Percentiles rank a stretch among this genome's conserved stretches.
These are phyloP conservation scores for Tethea ocularis DNA, from an alignment of 2,888 invertebrate species.

Conservation along the genomic window DNA sequence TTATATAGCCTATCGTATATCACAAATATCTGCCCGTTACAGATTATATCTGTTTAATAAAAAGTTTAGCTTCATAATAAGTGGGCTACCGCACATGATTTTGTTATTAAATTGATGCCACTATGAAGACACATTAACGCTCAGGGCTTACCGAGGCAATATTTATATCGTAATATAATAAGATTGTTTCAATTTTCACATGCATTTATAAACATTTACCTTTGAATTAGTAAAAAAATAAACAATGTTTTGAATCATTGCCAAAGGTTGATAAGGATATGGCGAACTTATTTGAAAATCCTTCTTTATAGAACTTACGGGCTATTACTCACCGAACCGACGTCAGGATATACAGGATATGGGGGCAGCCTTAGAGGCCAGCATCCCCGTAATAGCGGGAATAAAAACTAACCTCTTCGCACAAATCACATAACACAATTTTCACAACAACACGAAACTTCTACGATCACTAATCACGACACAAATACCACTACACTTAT, in stretches of 20 bases:
- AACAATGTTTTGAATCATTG: conserved; percentile 12
- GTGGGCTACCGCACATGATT: too few species aligned
- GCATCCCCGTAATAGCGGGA: conserved; percentile 71
- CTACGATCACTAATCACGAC: conserved; percentile 14
- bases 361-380: conserved; percentile 28
- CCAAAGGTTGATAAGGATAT: not conserved
- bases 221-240: conserved; percentile 6
- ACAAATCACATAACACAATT: conserved; percentile 50
- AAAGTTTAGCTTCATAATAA: too few species aligned
- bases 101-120: too few species aligned
- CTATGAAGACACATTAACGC: not conserved
- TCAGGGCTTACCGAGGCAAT: too few species aligned
- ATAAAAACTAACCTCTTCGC: conserved; percentile 76
- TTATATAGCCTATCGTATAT: too few species aligned
- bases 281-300: conserved; percentile 54
- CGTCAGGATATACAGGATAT: conserved; percentile 42
- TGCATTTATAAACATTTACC: conserved; percentile 14
- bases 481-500: conserved; percentile 28
- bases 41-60: too few species aligned
- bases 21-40: too few species aligned
- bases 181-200: conserved; percentile 15
- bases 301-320: conserved; percentile 64
- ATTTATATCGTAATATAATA: too few species aligned
- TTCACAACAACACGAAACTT: conserved; percentile 32
- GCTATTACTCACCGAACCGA: conserved; percentile 80